Percentiles rank a stretch among this genome's conserved stretches.
Evolutionary conservation across 2,113 vertebrate genomes (phyloP).

Genomic region (Cochlearius cochlearius): DNA sequence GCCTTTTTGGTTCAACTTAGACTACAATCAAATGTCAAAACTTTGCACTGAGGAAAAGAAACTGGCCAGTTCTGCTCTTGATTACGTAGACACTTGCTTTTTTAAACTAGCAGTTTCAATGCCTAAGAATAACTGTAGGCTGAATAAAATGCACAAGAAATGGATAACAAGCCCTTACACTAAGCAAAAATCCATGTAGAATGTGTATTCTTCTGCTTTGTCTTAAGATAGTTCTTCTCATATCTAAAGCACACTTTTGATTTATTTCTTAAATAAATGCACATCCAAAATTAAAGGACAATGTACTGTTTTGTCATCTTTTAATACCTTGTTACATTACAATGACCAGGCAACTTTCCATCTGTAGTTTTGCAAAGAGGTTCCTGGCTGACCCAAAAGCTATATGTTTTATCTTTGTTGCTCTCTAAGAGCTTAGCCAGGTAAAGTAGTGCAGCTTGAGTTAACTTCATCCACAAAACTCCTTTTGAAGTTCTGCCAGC

Average conservation of each 20-base stretch:
- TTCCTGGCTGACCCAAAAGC: neutral
- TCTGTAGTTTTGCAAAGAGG: neutral
- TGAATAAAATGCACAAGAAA: neutral
- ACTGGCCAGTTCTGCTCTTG: neutral
- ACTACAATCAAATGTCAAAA: neutral
- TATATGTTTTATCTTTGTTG: conserved; percentile 15
- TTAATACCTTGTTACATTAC: neutral
- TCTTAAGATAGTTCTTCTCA: neutral
- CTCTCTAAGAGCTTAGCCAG: conserved; percentile 15
- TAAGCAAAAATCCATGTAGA: neutral
- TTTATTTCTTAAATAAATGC: neutral
- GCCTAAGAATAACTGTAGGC: neutral
- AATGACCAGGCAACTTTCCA: neutral
- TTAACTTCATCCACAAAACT: conserved; percentile 13
- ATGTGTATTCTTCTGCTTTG: neutral
- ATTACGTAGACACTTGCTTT: neutral
- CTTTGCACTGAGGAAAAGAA: neutral
- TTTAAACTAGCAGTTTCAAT: neutral
- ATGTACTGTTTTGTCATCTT: neutral
- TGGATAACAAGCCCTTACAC: neutral
- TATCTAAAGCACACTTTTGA: neutral
- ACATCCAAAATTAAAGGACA: neutral
- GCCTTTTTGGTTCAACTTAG: neutral
- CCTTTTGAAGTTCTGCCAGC: conserved; percentile 21
- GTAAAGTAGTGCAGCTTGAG: conserved; percentile 1